phyloP scores from a whole-genome alignment of 2,888 invertebrate genomes.

The Acleris laterana region DNA sequence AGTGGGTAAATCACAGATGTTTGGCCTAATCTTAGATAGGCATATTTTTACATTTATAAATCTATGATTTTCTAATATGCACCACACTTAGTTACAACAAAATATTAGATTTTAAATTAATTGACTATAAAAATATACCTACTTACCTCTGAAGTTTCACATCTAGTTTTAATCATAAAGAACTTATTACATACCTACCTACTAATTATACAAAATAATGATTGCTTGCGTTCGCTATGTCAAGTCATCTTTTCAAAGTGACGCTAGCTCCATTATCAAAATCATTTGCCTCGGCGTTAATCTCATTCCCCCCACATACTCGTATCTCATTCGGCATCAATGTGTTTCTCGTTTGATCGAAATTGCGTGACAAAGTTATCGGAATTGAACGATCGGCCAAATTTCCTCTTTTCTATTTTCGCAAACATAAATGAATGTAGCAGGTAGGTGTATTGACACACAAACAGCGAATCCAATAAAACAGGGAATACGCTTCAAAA shows the following conservation, averaged over 20 bases:
- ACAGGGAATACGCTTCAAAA: constrained; percentile 30
- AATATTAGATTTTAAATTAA: too few species aligned
- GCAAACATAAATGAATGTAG: constrained; percentile 18
- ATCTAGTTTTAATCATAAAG: too few species aligned
- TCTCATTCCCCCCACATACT: constrained; percentile 15
- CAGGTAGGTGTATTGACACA: constrained; percentile 38
- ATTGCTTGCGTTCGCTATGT: not conserved
- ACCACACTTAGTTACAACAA: too few species aligned
- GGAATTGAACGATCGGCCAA: constrained; percentile 31
- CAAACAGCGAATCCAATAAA: constrained; percentile 40
- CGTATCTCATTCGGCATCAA: constrained; percentile 21
- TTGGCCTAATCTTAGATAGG: too few species aligned
- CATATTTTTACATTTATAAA: too few species aligned
- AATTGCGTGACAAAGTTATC: constrained; percentile 31
- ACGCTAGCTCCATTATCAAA: not conserved
- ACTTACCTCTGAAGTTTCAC: too few species aligned
- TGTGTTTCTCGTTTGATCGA: constrained; percentile 30
- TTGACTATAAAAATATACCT: too few species aligned
- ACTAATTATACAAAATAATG: not conserved
- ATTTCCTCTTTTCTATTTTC: constrained; percentile 28
- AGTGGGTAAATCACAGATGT: too few species aligned
- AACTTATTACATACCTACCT: too few species aligned
- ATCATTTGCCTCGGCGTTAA: constrained; percentile 16
- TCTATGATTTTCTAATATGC: too few species aligned
- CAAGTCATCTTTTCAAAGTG: not conserved